Percentiles rank a stretch among this genome's conserved stretches.
Evolutionary conservation across 2,797 vertebrate genomes (phyloP).

Genomic region (Bryconaethiops microstoma): DNA sequence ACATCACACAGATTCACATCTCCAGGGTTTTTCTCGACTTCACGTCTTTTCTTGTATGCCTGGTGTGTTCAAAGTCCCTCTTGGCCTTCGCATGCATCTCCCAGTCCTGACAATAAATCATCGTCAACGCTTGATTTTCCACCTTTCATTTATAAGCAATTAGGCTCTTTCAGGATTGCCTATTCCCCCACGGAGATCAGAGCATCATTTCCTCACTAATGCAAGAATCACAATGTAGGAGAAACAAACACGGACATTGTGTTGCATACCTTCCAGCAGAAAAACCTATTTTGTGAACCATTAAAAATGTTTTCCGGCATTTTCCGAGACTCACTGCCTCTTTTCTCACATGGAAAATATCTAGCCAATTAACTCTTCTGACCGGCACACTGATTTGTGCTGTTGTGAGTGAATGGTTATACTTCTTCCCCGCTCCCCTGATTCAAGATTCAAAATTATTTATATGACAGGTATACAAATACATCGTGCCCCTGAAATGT

Average conservation of each 20-base stretch:
- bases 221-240: conserved; percentile 33
- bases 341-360: no score
- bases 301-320: neutral
- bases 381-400: neutral
- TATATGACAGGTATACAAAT: no score
- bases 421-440: neutral
- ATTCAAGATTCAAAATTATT: no score
- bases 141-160: conserved; percentile 58
- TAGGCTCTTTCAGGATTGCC: conserved; percentile 42
- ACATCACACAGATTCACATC: neutral
- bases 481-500: no score
- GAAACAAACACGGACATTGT: neutral
- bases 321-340: no score
- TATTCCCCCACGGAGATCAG: conserved; percentile 24
- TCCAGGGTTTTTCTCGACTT: neutral
- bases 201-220: conserved; percentile 36
- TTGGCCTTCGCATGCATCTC: conserved; percentile 25
- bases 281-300: neutral
- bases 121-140: conserved; percentile 53
- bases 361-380: neutral
- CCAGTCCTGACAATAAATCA: conserved; percentile 57
- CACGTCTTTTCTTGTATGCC: conserved; percentile 16
- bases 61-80: conserved; percentile 23
- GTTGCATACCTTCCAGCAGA: neutral
- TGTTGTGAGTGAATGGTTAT: neutral